phyloP scores from a whole-genome alignment of 2,113 vertebrate species.

The Callocephalon fimbriatum region DNA sequence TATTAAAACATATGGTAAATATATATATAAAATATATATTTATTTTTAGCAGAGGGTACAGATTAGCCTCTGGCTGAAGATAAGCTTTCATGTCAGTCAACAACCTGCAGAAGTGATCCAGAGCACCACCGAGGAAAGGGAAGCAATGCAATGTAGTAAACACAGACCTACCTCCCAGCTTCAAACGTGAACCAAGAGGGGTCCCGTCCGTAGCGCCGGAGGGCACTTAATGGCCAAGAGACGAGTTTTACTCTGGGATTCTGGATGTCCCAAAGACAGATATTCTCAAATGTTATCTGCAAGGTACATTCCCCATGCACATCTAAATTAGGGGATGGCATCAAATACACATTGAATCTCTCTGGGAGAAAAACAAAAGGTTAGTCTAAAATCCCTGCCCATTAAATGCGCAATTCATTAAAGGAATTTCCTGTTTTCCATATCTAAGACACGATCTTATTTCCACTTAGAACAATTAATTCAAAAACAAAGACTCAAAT shows the following conservation, averaged over 20 bases:
- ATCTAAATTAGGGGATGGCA: conserved; percentile 88
- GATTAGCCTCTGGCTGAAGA: background rate
- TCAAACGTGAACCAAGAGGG: conserved; percentile 88
- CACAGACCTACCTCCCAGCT: conserved; percentile 81
- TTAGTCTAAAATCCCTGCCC: conserved; percentile 79
- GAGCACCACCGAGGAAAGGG: background rate
- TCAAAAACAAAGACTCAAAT: background rate
- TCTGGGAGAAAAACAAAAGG: conserved; percentile 85
- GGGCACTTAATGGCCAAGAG: conserved; percentile 85
- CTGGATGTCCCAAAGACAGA: conserved; percentile 86
- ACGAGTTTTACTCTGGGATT: conserved; percentile 84
- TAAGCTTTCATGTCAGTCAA: no score
- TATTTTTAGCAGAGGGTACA: background rate
- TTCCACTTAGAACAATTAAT: background rate
- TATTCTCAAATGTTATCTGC: conserved; percentile 86
- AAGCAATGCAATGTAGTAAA: fast-evolving
- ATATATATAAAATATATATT: background rate
- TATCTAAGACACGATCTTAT: background rate
- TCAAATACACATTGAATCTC: conserved; percentile 89
- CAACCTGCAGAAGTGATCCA: fast-evolving
- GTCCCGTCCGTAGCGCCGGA: conserved; percentile 84
- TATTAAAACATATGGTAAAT: background rate
- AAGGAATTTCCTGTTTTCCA: conserved; percentile 68
- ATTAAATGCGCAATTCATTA: conserved; percentile 56
- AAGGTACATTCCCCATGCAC: conserved; percentile 88